phyloP scores from a whole-genome alignment of 2,888 invertebrate genomes.

The Scotopteryx bipunctaria region DNA sequence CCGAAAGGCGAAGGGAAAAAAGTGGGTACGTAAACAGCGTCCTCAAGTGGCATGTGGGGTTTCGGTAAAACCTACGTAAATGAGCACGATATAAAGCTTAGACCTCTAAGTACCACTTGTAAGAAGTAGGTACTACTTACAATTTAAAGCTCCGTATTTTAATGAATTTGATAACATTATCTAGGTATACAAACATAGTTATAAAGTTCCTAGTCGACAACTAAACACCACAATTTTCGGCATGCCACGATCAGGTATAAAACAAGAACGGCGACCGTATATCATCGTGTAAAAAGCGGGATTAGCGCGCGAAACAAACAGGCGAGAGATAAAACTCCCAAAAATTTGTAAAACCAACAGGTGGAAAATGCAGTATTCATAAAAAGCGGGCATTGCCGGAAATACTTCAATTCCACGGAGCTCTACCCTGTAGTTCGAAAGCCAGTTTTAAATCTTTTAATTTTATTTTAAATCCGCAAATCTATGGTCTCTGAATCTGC shows the following conservation, averaged over 20 bases:
- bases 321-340: slow-evolving; percentile 22
- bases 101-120: background rate
- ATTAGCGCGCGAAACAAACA: slow-evolving; percentile 22
- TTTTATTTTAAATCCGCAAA: too few species aligned
- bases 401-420: slow-evolving; percentile 22
- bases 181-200: background rate
- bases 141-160: background rate
- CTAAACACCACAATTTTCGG: background rate
- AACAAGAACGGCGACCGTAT: slow-evolving; percentile 12
- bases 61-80: slow-evolving; percentile 8
- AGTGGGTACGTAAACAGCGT: slow-evolving; percentile 28
- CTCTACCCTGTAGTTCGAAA: slow-evolving; percentile 12
- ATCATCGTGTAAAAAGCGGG: slow-evolving; percentile 19
- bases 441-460: background rate
- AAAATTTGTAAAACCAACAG: slow-evolving; percentile 28
- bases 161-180: background rate
- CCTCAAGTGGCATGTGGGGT: slow-evolving; percentile 18
- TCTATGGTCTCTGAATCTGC: too few species aligned
- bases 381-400: slow-evolving; percentile 27
- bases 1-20: slow-evolving; percentile 27
- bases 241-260: slow-evolving; percentile 8
- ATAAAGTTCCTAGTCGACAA: too few species aligned
- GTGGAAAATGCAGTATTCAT: slow-evolving; percentile 29
- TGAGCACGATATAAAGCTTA: background rate
- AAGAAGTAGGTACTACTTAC: background rate